Base-by-base conservation (phyloP, 2,113 vertebrate genomes). In the Eulemur macaco region DNA sequence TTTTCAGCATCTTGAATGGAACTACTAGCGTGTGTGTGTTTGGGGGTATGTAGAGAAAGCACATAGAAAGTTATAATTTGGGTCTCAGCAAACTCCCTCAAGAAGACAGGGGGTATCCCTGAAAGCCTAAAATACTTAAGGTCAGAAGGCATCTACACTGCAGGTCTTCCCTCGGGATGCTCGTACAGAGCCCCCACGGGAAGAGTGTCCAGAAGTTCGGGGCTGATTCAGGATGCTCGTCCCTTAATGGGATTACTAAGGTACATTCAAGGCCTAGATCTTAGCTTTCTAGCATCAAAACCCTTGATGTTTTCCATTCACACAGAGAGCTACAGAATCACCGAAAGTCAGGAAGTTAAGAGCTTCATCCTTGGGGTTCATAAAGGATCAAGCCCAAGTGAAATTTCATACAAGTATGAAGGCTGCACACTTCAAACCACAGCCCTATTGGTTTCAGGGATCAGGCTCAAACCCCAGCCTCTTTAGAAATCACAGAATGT, bases 401-500 rank as follows among this genome's bases (percentile, higher is more conserved):
- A 83, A 39, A 23, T 45, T 92, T 83, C 76, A 58, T 12, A 3
- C 21, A 58, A n/a, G 58, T 76, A 23, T 23, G 18, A 71, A 89
- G 80, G 18, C 23, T 80, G 42, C 18, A 3, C 18, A 50, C 42
- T 77, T 86, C 25, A 9, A 18, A 31, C 9, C 17, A 34, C 10
- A 86, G 73, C 10, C 45, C 31, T 34, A 15, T 27, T 47, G 64
- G 85, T 58, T 68, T 58, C 17, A 27, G 34, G 15, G 39, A 77
- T 52, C 10, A 54, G 64, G 45, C 42, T n/a, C 74, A n/a, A 81
- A 82, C 31, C 17, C n/a, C 86, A 85, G 52, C 14, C 63, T 80
- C 73, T 42, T 73, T 29, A 73, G 81, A 27, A 94, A 90, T 74
- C 86, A 58, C 34, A 52, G 86, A 78, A 96, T 25, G 23, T 82